Evolutionary conservation across 2,113 vertebrate genomes (phyloP), one percentile per base, ranked within the genome.

Genomic region (Syngnathus scovelli): DNA sequence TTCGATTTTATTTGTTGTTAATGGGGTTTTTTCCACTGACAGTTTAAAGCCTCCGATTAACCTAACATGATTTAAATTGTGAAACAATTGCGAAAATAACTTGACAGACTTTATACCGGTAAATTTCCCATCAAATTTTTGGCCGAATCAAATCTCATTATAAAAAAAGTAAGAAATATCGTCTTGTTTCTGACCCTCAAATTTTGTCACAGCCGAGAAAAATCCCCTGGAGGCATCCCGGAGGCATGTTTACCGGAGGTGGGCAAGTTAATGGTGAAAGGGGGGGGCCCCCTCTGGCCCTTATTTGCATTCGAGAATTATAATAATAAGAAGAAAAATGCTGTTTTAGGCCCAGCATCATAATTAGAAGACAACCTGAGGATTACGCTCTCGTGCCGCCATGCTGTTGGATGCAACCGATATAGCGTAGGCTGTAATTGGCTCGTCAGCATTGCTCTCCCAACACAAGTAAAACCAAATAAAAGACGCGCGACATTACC

Each of bases 351-450:
- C 7, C 36, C 33, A 62, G 63, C 59, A 67, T 39, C 49, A 59
- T 68, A 65, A 69, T 77, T 66, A 66, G 16, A 49, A 52, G 37
- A 60, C 43, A 74, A 62, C 16, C 38, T 64, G 64, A 23, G 43
- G 59, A 60, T 54, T 19, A 15, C 10, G 19, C 60, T 39, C 19
- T 61, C 6, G 21, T 44, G 61, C 60, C 64, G 21, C 23, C 38
- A 63, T 69, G 70, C 36, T n/a, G 64, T 0, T 11, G 33, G 23
- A 72, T 58, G 69, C 62, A 27, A 67, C 61, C 68, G 12, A 58
- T 76, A 61, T 61, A 75, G 37, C 46, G 13, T 70, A 41, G 4
- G 44, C 27, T 63, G 23, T 73, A 76, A 75, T 70, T 75, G 77
- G 59, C 55, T 74, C 59, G 60, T 72, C 21, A 63, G 61, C 2